Conservation (phyloP, 2,888 invertebrate species). For the Torymus auratus region DNA sequence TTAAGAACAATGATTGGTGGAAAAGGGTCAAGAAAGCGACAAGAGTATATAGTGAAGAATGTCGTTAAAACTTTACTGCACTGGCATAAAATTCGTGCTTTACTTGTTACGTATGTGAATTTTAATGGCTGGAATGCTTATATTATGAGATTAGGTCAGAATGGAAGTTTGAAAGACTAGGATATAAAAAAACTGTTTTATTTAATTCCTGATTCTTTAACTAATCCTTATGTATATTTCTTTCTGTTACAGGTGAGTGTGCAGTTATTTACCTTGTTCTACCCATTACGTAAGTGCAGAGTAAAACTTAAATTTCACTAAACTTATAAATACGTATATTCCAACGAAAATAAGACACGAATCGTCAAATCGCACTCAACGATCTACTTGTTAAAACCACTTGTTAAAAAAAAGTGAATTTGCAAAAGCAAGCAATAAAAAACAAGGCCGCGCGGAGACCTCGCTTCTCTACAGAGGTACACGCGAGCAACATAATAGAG, state of each 20-base stretch:
- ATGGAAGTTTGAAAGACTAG: neutral
- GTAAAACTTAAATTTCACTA: neutral
- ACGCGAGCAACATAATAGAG: neutral
- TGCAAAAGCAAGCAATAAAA: neutral
- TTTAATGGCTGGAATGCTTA: too few relatives aligned
- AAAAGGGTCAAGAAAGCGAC: neutral
- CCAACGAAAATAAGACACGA: too few relatives aligned
- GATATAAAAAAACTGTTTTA: neutral
- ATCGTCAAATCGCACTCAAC: too few relatives aligned
- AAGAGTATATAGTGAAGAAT: too few relatives aligned
- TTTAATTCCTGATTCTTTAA: neutral
- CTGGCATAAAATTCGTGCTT: too few relatives aligned
- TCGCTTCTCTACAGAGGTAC: neutral
- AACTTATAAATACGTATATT: too few relatives aligned
- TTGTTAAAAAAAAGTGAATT: too few relatives aligned
- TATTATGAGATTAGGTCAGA: too few relatives aligned
- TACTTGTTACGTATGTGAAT: too few relatives aligned
- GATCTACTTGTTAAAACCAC: too few relatives aligned
- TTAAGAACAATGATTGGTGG: neutral
- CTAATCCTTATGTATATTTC: slow-evolving; percentile 17
- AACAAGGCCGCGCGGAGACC: neutral
- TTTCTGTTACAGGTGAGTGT: slow-evolving; percentile 50
- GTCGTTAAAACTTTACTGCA: too few relatives aligned
- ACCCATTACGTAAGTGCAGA: neutral
- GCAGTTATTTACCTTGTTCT: neutral